These are phyloP conservation scores for Trachelipus rathkii DNA, from an alignment of 1,140 invertebrate species.

Conservation along the genomic window DNA sequence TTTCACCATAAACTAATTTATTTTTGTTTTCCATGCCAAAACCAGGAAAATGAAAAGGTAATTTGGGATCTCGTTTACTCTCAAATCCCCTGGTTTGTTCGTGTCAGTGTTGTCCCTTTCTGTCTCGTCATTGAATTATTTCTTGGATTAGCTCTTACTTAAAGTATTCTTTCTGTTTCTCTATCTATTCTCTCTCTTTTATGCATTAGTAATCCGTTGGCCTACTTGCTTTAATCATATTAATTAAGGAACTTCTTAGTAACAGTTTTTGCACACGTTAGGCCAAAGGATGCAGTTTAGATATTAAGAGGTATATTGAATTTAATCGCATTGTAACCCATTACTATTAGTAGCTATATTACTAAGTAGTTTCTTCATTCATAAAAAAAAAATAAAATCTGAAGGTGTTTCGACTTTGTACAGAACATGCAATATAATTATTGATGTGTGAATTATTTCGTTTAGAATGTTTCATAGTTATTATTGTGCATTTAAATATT, in stretches of 20 bases:
- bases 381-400: not conserved
- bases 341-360: not conserved
- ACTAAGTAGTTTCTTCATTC: slow-evolving; percentile 4
- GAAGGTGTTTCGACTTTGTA: no score
- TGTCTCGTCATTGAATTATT: slow-evolving; percentile 7
- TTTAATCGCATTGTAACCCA: not conserved
- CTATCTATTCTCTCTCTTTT: not conserved
- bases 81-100: slow-evolving; percentile 23
- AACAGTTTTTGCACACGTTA: not conserved
- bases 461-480: no score
- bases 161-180: not conserved
- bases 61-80: slow-evolving; percentile 41
- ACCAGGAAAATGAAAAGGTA: slow-evolving; percentile 44
- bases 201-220: slow-evolving; percentile 7
- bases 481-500: no score
- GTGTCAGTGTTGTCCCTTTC: not conserved
- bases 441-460: no score
- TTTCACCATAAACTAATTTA: slow-evolving; percentile 22
- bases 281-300: not conserved
- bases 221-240: not conserved
- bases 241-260: not conserved
- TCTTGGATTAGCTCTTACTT: not conserved
- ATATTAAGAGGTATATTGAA: not conserved
- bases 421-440: no score
- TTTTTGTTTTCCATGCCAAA: slow-evolving; percentile 40